These are phyloP conservation scores for Paradisaea rubra DNA, from an alignment of 2,113 vertebrate genomes.

Conservation along the genomic window DNA sequence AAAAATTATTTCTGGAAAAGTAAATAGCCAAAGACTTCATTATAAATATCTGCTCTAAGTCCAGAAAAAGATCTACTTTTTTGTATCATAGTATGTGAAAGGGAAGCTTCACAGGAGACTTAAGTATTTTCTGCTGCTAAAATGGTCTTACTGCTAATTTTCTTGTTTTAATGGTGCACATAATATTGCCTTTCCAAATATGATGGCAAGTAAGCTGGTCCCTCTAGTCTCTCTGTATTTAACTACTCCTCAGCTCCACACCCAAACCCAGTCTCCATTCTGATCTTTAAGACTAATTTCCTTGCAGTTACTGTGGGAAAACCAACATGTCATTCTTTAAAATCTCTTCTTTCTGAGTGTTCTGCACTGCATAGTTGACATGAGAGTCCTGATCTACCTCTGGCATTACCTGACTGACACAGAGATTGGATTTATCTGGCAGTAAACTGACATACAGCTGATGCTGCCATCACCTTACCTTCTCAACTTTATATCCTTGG, in stretches of 20 bases:
- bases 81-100: background rate
- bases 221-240: background rate
- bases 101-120: background rate
- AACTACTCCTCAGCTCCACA: background rate
- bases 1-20: background rate
- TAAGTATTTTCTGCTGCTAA: background rate
- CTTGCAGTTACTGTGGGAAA: background rate
- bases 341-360: background rate
- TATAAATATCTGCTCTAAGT: background rate
- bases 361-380: background rate
- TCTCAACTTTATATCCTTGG: background rate
- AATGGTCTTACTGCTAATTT: background rate
- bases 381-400: background rate
- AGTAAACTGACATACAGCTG: background rate
- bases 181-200: background rate
- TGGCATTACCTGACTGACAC: background rate
- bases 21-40: background rate
- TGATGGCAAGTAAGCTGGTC: background rate
- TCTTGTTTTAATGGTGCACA: background rate
- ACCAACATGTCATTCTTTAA: background rate
- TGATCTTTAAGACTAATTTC: background rate
- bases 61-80: background rate
- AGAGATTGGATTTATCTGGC: background rate
- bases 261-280: background rate
- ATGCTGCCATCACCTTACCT: background rate